Base-by-base conservation (phyloP, 2,797 vertebrate species). In the Microcaecilia unicolor region DNA sequence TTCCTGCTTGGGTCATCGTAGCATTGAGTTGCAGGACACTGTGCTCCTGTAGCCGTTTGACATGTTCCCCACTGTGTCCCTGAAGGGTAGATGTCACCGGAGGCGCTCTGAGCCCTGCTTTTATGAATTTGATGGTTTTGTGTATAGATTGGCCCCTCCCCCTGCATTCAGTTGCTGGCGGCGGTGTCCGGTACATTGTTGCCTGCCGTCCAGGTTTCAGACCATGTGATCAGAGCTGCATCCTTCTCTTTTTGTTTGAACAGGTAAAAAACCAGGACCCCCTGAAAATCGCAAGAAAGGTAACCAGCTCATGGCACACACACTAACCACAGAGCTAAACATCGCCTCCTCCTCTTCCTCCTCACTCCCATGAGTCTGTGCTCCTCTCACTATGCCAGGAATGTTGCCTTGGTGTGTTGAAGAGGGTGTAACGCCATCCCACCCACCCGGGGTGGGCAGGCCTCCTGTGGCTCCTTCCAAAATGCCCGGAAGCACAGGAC, bases 231-330 rank as follows among this genome's bases (percentile, higher is more conserved):
- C 80, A 88, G 85, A 80, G 80, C 78, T 86, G 81, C 84, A 76
- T 80, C 80, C 91, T 94, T 89, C 85, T 92, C 86, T 86, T 84
- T 96, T 88, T 93, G 86, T 95, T 81, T 84, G 82, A 96, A 98
- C 92, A 99, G 94, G 94, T 95, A 97, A 97, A 97, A 99, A 99
- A 94, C 87, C 90, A 84, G 94, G 90, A 92, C 83, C 88, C 86
- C 85, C 91, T 12, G 93, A 97, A 94, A 99, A 98, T 88, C 93
- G 93, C 91, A 98, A 98, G 90, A 98, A 99, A 98, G 94, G 93
- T 99, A 99, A 99, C 89, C 90, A 67, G 51, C 84, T 83, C 67
- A 73, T 76, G 74, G 67, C 59, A 65, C 69, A 74, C 76, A 76
- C 67, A 75, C 76, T 76, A 82, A 85, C 78, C 80, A 76, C 72